Evolutionary conservation across 2,113 vertebrate species (phyloP), one percentile per base, ranked within the genome.

Genomic region (Grus americana): DNA sequence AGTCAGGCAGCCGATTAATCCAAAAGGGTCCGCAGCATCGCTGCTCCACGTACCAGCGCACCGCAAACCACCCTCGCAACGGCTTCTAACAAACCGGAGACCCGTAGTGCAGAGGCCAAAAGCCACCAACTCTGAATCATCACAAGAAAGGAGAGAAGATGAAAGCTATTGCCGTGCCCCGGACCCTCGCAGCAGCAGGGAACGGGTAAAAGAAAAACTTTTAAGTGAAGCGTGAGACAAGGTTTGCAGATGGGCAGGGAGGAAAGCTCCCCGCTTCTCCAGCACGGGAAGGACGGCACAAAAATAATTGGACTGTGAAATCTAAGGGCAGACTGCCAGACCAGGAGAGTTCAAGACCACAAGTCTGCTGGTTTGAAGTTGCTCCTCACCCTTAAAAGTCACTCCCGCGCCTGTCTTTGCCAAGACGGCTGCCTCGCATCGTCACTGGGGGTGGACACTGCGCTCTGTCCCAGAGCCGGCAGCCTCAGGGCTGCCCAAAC

Each of bases 281-380:
- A 44, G 76, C 59, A 5, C 0, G 6, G 46, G 30, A 40, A 88
- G 27, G 75, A 74, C 0, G 0, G 88, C 66, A 36, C 10, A 5
- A 23, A 88, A 96, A 86, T 95, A 95, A 96, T 80, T 92, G 91
- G 79, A 30, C 88, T 86, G 79, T 44, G 73, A 92, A 76, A 95
- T 74, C 58, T 78, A 79, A 90, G 58, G 40, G 46, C 83, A 86
- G 67, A 12, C 11, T 78, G 20, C 26, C 59, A 67, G 75, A 26
- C 34, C 38, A 65, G 57, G 38, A 66, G 67, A 68, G 95, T n/a
- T 94, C 85, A 79, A 40, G 55, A 55, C 32, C 55, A 23, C 2
- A 19, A 62, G 11, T 15, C 57, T 29, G 84, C 40, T 49, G 58
- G 16, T 82, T 93, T 90, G 36, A 73, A 74, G 83, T 6, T 21